phyloP scores from a whole-genome alignment of 2,888 invertebrate genomes.

The Lasioglossum calceatum region DNA sequence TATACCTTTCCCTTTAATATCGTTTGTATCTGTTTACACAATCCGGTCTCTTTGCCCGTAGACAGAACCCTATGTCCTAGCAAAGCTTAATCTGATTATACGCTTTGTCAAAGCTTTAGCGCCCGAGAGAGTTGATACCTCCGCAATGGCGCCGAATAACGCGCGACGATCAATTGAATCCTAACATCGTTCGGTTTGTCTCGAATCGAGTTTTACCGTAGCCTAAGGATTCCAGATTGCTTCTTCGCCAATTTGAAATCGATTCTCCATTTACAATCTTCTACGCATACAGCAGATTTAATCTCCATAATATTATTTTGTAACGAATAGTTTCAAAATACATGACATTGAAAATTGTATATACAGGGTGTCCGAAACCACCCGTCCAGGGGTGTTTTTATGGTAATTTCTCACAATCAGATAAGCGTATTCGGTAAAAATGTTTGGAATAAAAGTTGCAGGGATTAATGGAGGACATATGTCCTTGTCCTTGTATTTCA shows the following conservation, averaged over 20 bases:
- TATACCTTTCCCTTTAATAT: background rate
- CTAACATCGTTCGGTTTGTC: constrained; percentile 25
- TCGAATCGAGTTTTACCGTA: constrained; percentile 19
- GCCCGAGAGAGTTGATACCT: constrained; percentile 41
- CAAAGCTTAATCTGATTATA: constrained; percentile 44
- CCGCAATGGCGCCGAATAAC: constrained; percentile 34
- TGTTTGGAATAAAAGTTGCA: too few relatives aligned
- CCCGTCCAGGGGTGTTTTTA: too few relatives aligned
- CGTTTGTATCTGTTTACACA: background rate
- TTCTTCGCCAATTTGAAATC: background rate
- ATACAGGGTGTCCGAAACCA: too few relatives aligned
- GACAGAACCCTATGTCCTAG: background rate
- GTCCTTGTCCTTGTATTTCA: too few relatives aligned
- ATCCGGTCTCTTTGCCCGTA: background rate
- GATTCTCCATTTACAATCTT: background rate
- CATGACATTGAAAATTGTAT: background rate
- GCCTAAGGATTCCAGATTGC: background rate
- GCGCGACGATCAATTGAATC: constrained; percentile 35
- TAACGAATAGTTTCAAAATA: background rate
- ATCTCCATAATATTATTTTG: background rate
- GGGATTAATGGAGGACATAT: too few relatives aligned
- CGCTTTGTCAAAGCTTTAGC: constrained; percentile 54
- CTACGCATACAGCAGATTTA: background rate
- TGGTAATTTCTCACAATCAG: too few relatives aligned
- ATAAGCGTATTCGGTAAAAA: too few relatives aligned